phyloP scores from a whole-genome alignment of 2,888 invertebrate species.

The Cryptophagus acutangulus region DNA sequence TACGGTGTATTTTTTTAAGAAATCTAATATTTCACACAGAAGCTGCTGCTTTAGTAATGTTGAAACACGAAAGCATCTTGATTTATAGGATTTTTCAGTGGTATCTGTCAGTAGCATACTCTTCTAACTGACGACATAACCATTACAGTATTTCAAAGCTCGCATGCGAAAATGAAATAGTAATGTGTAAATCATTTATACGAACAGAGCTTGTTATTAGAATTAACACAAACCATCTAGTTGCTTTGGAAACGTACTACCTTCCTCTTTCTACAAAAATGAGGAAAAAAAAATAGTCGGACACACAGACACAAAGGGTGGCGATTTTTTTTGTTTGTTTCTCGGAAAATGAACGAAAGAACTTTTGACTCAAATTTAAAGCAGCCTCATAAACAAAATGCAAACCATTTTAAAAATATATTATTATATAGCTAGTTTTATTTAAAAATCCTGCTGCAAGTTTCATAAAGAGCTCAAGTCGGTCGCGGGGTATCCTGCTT shows the following conservation, averaged over 20 bases:
- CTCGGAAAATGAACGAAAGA: too few relatives aligned
- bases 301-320: too few relatives aligned
- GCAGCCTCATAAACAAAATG: too few relatives aligned
- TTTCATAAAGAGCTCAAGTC: slow-evolving; percentile 3
- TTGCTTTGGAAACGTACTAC: too few relatives aligned
- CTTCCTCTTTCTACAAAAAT: too few relatives aligned
- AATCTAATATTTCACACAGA: slow-evolving; percentile 1
- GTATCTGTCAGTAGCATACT: slow-evolving; percentile 30
- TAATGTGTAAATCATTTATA: slow-evolving; percentile 17
- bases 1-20: too few relatives aligned
- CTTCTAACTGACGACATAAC: slow-evolving; percentile 21
- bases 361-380: too few relatives aligned
- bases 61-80: slow-evolving; percentile 21
- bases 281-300: too few relatives aligned
- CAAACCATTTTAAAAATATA: too few relatives aligned
- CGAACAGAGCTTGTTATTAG: slow-evolving; percentile 12
- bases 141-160: slow-evolving; percentile 23
- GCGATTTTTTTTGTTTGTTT: too few relatives aligned
- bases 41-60: slow-evolving; percentile 20
- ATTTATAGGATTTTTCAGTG: slow-evolving; percentile 33
- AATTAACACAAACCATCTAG: slow-evolving; percentile 10
- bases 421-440: too few relatives aligned
- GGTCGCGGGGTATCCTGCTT: slow-evolving; percentile 3
- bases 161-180: slow-evolving; percentile 17
- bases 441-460: too few relatives aligned